phyloP scores from a whole-genome alignment of 2,113 vertebrate genomes.

The Anser brachyrhynchus region DNA sequence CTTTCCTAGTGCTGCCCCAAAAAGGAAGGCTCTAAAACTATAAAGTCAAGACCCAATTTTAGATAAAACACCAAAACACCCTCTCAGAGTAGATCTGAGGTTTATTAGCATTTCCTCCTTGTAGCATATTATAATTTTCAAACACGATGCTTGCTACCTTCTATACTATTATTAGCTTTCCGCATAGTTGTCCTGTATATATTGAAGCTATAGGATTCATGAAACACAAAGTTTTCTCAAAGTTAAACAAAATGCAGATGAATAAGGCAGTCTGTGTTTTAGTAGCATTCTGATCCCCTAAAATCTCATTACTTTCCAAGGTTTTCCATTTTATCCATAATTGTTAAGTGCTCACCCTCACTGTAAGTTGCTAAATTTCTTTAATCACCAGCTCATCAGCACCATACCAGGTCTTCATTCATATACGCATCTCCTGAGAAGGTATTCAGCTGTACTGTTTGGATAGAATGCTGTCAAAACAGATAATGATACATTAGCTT shows the following conservation, averaged over 20 bases:
- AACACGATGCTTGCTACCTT: not conserved
- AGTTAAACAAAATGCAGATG: not conserved
- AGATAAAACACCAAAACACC: not conserved
- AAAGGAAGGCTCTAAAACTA: not conserved
- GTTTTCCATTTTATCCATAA: not conserved
- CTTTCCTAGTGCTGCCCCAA: accelerated
- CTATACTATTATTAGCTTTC: not conserved
- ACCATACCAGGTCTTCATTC: not conserved
- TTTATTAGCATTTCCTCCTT: not conserved
- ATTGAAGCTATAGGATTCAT: not conserved
- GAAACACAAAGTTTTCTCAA: not conserved
- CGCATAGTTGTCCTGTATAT: not conserved
- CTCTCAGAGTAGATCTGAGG: not conserved
- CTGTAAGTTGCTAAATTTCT: not conserved
- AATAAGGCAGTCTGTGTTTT: not conserved
- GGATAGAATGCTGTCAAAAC: not conserved
- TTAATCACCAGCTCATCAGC: not conserved
- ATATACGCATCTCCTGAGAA: not conserved
- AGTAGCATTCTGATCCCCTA: not conserved
- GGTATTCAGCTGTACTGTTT: not conserved
- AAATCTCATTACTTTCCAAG: not conserved
- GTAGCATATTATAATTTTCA: not conserved
- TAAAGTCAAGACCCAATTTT: not conserved
- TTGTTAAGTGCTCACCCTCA: not conserved
- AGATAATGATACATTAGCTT: not conserved